phyloP scores from a whole-genome alignment of 64 coral and sea anemone species.

The Actinia equina region DNA sequence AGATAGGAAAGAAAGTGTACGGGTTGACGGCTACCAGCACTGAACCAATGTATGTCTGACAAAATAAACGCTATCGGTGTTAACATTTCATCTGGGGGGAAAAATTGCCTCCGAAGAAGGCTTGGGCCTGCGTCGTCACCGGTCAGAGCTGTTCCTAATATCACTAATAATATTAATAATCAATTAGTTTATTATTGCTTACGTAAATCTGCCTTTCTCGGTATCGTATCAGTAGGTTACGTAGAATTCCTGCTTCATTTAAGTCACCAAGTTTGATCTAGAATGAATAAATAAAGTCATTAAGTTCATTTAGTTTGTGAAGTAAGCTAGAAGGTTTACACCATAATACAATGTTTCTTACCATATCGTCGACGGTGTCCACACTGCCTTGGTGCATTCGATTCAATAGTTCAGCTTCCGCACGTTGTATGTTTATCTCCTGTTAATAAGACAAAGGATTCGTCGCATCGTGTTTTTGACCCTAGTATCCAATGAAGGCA shows the following conservation, averaged over 20 bases:
- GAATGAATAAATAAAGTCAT: neutral
- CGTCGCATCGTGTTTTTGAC: too few relatives aligned
- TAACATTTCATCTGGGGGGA: neutral
- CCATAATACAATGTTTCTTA: neutral
- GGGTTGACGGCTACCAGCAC: constrained; percentile 82
- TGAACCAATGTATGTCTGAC: constrained; percentile 76
- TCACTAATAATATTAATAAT: neutral
- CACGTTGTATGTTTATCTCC: neutral
- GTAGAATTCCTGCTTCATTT: constrained; percentile 72
- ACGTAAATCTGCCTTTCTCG: constrained; percentile 65
- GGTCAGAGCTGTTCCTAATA: neutral
- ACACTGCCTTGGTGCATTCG: constrained; percentile 72
- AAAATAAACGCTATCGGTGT: neutral
- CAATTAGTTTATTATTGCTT: constrained; percentile 10
- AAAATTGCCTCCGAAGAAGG: too few relatives aligned
- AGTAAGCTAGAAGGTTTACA: neutral
- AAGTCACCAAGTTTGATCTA: constrained; percentile 88
- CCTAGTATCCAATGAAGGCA: too few relatives aligned
- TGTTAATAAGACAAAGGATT: neutral
- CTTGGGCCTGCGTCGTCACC: neutral
- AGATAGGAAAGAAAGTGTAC: constrained; percentile 59
- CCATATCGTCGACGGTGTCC: constrained; percentile 77
- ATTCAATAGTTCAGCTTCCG: constrained; percentile 11
- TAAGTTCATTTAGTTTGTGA: too few relatives aligned
- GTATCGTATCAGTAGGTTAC: constrained; percentile 85